These are phyloP conservation scores for Micromussa lordhowensis DNA, from an alignment of 92 coral and sea anemone genomes.

Conservation along the genomic window DNA sequence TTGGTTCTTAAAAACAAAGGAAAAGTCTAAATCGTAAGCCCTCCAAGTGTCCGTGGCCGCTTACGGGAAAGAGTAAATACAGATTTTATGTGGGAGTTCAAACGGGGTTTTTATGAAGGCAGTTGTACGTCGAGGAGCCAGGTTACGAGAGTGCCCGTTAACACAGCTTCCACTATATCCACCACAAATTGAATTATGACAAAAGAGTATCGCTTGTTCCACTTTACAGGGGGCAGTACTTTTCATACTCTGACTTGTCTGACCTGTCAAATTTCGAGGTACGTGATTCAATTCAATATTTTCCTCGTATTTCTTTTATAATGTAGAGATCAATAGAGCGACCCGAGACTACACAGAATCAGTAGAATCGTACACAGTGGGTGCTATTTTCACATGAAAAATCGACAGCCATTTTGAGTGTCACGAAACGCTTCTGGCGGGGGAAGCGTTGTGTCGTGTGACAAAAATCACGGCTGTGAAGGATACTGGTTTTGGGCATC, in stretches of 20 bases:
- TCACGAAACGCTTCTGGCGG: background rate
- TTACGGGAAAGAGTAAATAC: too few species aligned
- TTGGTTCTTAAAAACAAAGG: too few species aligned
- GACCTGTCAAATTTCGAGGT: constrained; percentile 43
- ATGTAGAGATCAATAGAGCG: background rate
- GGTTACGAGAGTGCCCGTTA: too few species aligned
- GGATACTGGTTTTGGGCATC: too few species aligned
- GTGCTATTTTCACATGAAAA: background rate
- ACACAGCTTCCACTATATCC: too few species aligned
- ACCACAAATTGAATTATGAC: too few species aligned
- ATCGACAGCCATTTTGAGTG: background rate
- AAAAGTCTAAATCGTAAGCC: too few species aligned
- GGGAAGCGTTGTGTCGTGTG: background rate
- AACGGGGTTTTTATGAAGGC: too few species aligned
- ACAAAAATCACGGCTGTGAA: too few species aligned
- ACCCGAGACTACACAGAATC: background rate
- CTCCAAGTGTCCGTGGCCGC: too few species aligned
- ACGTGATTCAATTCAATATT: background rate
- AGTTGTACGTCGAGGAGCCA: too few species aligned
- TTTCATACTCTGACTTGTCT: constrained; percentile 50
- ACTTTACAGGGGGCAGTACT: constrained; percentile 77
- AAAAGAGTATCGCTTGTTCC: background rate
- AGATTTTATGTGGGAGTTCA: too few species aligned
- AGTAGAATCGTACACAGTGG: background rate
- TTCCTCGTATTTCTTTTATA: background rate